These are phyloP conservation scores for Meghimatium bilineatum DNA, from an alignment of 2,888 invertebrate genomes.

Conservation along the genomic window DNA sequence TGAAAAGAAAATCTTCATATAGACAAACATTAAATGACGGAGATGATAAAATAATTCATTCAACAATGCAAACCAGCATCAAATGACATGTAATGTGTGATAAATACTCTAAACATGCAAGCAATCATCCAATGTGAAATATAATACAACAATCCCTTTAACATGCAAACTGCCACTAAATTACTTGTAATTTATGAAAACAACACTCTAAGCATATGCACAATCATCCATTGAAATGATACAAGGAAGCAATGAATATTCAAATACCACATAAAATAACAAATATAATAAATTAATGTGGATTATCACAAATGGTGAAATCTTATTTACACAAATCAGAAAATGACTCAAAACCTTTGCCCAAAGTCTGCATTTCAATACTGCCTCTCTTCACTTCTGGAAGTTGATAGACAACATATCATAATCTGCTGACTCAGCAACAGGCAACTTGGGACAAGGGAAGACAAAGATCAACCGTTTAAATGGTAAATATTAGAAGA, in stretches of 20 bases:
- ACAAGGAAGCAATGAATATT: not conserved
- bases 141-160: no score
- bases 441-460: slow-evolving; percentile 38
- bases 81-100: not conserved
- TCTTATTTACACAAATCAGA: not conserved
- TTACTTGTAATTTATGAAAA: not conserved
- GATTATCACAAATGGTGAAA: slow-evolving; percentile 8
- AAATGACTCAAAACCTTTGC: not conserved
- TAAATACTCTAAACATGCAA: no score
- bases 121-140: no score
- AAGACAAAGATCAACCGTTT: slow-evolving; percentile 20
- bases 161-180: not conserved
- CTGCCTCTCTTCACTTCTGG: slow-evolving; percentile 16
- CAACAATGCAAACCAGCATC: not conserved
- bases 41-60: not conserved
- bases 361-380: slow-evolving; percentile 36
- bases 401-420: slow-evolving; percentile 40
- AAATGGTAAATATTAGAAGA: not conserved
- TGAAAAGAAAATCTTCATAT: not conserved
- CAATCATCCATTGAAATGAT: not conserved
- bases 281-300: not conserved
- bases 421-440: slow-evolving; percentile 33
- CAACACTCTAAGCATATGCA: not conserved
- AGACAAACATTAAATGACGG: no score
- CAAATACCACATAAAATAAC: not conserved